A percentile compares a stretch with the other conserved stretches of the same genome.
Conservation (phyloP, 2,797 vertebrate species). For the Varecia variegata region DNA sequence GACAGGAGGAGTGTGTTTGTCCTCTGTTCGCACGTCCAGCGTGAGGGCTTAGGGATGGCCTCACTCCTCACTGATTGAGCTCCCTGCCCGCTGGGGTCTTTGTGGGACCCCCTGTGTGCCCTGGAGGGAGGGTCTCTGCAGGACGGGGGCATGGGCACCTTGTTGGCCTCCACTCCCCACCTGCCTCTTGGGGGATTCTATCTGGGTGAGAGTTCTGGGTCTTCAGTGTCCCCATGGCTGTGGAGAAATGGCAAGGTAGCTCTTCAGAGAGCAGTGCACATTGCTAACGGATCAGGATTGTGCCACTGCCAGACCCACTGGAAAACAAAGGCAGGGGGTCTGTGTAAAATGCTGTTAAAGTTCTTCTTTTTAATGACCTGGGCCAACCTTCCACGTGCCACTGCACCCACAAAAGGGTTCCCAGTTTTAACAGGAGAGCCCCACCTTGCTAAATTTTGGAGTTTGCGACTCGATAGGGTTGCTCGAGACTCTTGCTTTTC, state of each 20-base stretch:
- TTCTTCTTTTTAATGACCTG: not conserved
- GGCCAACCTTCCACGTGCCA: not conserved
- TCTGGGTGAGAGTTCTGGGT: too few relatives aligned
- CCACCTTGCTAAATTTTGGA: not conserved
- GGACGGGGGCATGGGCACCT: not conserved
- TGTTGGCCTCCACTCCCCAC: not conserved
- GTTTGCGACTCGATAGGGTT: not conserved
- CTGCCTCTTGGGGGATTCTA: not conserved
- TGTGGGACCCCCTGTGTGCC: not conserved
- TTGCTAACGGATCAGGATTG: not conserved
- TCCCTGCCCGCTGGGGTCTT: not conserved
- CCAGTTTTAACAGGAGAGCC: not conserved
- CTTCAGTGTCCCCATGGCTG: not conserved
- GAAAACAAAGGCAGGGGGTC: not conserved
- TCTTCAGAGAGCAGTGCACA: not conserved
- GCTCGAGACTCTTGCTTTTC: not conserved
- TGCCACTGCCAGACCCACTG: rapidly evolving
- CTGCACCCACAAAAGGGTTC: not conserved
- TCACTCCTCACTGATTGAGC: not conserved
- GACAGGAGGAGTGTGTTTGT: not conserved
- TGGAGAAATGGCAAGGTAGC: rapidly evolving
- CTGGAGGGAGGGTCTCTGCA: not conserved
- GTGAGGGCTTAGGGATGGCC: not conserved
- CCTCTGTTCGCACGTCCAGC: not conserved
- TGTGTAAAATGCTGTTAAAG: not conserved